Conservation (phyloP, 2,888 invertebrate genomes). For the Drosophila vallismaia region DNA sequence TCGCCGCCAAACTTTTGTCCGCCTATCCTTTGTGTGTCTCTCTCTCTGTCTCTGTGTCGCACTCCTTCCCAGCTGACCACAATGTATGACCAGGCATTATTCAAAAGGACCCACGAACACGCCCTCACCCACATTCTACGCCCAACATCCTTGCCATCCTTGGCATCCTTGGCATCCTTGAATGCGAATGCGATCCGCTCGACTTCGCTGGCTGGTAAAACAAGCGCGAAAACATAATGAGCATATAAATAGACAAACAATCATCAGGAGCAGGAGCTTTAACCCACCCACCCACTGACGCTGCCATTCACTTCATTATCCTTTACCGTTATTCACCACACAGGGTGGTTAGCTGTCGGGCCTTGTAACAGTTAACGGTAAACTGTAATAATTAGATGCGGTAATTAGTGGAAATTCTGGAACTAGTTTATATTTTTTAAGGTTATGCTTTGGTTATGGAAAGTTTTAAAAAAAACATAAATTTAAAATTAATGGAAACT, state of each 20-base stretch:
- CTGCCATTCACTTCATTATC: background rate
- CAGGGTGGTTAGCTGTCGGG: constrained; percentile 18
- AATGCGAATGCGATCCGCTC: constrained; percentile 23
- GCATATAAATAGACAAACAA: constrained; percentile 75
- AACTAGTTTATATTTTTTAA: too few relatives aligned
- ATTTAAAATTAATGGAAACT: too few relatives aligned
- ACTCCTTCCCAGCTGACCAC: constrained; percentile 40
- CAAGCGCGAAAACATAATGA: constrained; percentile 78
- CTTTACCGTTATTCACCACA: constrained; percentile 10
- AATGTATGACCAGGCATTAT: constrained; percentile 72
- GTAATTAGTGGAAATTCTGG: too few relatives aligned
- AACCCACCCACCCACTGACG: background rate
- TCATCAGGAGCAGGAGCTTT: constrained; percentile 45
- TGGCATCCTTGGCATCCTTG: constrained; percentile 11
- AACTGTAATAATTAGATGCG: too few relatives aligned
- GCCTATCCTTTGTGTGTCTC: constrained; percentile 22
- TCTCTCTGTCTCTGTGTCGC: background rate
- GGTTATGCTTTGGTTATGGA: too few relatives aligned
- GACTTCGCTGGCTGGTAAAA: constrained; percentile 63
- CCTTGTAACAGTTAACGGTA: too few relatives aligned
- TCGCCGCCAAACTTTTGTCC: constrained; percentile 24
- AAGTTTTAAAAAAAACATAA: too few relatives aligned
- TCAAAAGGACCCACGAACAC: constrained; percentile 48
- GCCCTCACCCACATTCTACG: background rate
- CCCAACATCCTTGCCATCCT: background rate